phyloP scores from a whole-genome alignment of 2,797 vertebrate genomes.

The Melanotaenia parkinsoni region DNA sequence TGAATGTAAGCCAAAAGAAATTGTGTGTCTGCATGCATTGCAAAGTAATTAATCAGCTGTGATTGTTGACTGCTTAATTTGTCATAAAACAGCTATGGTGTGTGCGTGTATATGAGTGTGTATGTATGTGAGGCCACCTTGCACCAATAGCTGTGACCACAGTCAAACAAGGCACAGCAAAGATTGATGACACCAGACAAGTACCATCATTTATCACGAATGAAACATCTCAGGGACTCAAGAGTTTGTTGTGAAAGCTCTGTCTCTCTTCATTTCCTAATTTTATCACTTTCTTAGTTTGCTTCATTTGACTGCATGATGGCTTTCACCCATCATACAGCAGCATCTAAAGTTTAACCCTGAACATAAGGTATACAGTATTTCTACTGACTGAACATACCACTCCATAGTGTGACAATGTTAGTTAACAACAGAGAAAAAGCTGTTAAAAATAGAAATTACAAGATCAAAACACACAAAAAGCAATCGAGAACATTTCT shows the following conservation, averaged over 20 bases:
- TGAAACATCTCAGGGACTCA: conserved; percentile 59
- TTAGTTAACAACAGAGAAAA: background rate
- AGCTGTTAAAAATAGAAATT: background rate
- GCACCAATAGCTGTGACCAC: conserved; percentile 77
- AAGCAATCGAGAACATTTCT: background rate
- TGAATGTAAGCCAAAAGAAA: conserved; percentile 6
- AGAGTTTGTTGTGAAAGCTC: conserved; percentile 57
- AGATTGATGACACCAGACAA: conserved; percentile 76
- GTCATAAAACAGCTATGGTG: conserved; percentile 60
- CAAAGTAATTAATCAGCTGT: conserved; percentile 71
- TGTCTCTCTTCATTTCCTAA: conserved; percentile 56
- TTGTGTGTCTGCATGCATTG: conserved; percentile 26
- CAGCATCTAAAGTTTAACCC: conserved; percentile 23
- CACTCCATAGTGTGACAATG: too few species aligned
- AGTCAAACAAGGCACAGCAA: conserved; percentile 67
- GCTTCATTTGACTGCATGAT: conserved; percentile 42
- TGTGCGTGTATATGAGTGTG: conserved; percentile 29
- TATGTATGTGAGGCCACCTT: conserved; percentile 37
- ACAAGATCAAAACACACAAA: background rate
- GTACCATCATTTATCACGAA: conserved; percentile 71
- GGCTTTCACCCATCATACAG: conserved; percentile 24
- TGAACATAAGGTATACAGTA: background rate
- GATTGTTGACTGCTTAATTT: conserved; percentile 74
- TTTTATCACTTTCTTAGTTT: conserved; percentile 46
- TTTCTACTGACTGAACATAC: too few species aligned